Base-by-base conservation (phyloP, 2,113 vertebrate species). In the Anarhynchus alexandrinus region DNA sequence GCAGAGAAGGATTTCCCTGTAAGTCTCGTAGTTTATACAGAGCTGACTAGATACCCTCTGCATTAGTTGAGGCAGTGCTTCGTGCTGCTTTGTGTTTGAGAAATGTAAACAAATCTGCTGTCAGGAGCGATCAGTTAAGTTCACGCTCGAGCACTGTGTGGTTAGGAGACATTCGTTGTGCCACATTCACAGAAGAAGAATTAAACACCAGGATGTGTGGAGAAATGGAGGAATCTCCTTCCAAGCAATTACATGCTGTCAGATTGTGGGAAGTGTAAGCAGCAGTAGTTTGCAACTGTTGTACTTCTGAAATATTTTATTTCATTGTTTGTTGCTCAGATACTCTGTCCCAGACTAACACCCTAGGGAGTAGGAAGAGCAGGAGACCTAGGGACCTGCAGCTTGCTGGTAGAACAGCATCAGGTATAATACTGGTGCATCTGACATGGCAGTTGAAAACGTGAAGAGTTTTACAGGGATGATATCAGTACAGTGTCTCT, bases 21-120 rank as follows among this genome's bases (percentile, higher is more conserved):
- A 36, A 17, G 4, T 34, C 27, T 21, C 1, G 0, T 13, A 5
- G 38, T 18, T 59, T 10, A 6, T 3, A 18, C 12, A 11, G 77
- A 21, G n/a, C 58, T 55, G 38, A 36, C 27, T 14, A 16, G 30
- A 13, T 19, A 4, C 15, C 17, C 21, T 43, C 15, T 25, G 25
- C 57, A 54, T 8, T 15, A 47, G 54, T 2, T n/a, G 55, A 52
- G 42, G 51, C 29, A 45, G 12, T 7, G 25, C n/a, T 45, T 47
- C 0, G 2, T 32, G 45, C 43, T 54, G 65, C 59, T 80, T 36
- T 57, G 26, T 34, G 2, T 49, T 57, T 40, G 38, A 34, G 72
- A 57, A 73, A 32, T 2, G 12, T 20, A 36, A 54, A 30, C 15
- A 45, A 17, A 42, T n/a, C 29, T 9, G 6, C 7, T n/a, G 38